Percentiles rank a stretch among this genome's conserved stretches.
Evolutionary conservation across 2,888 invertebrate genomes (phyloP).

Genomic region (Alviniconcha strummeri): DNA sequence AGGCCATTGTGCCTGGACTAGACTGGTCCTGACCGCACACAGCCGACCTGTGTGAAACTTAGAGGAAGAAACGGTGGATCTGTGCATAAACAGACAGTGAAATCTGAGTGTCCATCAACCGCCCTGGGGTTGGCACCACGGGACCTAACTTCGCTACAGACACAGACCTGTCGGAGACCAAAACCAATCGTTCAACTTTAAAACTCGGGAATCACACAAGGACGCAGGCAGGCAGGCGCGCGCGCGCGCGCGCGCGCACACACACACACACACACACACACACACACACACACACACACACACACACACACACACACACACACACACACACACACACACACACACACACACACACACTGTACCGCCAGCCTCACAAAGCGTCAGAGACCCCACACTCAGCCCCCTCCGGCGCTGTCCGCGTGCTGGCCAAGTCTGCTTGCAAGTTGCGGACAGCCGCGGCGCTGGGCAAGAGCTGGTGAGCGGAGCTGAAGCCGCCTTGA

Average conservation of each 20-base stretch:
- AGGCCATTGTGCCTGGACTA: too few species aligned
- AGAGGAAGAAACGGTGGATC: too few species aligned
- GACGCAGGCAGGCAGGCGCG: not conserved
- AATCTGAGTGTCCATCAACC: too few species aligned
- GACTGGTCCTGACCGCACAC: too few species aligned
- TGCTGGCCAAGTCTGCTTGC: not conserved
- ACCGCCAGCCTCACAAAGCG: not conserved
- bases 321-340: not conserved
- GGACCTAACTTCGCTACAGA: not conserved
- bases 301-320: conserved; percentile 6
- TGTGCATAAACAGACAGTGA: too few species aligned
- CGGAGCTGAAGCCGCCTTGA: not conserved
- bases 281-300: conserved; percentile 11
- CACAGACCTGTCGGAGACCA: not conserved
- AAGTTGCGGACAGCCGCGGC: too few species aligned
- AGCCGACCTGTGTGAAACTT: too few species aligned
- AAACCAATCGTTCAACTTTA: not conserved
- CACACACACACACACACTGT: not conserved
- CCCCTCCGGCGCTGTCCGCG: not conserved
- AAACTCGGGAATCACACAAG: not conserved
- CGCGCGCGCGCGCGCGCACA: not conserved
- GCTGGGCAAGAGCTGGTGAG: too few species aligned
- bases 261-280: conserved; percentile 5
- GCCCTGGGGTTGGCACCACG: not conserved
- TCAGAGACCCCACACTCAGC: not conserved